Evolutionary conservation across 1,140 invertebrate species (phyloP).

Genomic region (Vanessa atalanta): DNA sequence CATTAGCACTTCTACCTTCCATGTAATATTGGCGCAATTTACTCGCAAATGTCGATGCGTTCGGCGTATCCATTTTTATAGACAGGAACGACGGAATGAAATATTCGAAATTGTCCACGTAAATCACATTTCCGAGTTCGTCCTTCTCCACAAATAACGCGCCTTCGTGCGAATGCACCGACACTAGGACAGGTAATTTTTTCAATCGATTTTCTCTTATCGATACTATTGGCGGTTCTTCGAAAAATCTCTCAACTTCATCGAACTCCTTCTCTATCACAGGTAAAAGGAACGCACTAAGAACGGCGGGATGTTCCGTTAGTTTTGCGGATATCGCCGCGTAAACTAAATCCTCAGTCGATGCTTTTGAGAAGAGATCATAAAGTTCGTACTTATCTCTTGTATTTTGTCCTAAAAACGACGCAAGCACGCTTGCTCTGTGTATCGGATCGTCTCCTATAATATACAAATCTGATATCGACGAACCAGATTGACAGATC

Average conservation of each 20-base stretch:
- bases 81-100: constrained; percentile 62
- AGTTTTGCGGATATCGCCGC: constrained; percentile 54
- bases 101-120: constrained; percentile 62
- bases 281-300: constrained; percentile 58
- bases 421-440: constrained; percentile 62
- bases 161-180: constrained; percentile 82
- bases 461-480: constrained; percentile 81
- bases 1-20: constrained; percentile 52
- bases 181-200: constrained; percentile 82
- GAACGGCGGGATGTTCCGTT: constrained; percentile 50
- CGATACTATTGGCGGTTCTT: constrained; percentile 59
- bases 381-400: constrained; percentile 60
- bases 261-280: constrained; percentile 74
- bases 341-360: constrained; percentile 69
- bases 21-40: constrained; percentile 78
- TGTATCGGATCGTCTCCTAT: constrained; percentile 58
- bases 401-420: constrained; percentile 67
- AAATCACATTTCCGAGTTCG: constrained; percentile 51
- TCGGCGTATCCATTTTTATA: constrained; percentile 37
- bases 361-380: constrained; percentile 70
- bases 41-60: constrained; percentile 52
- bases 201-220: constrained; percentile 73
- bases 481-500: constrained; percentile 83
- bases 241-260: constrained; percentile 64
- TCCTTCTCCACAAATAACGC: constrained; percentile 68